Percentiles rank a stretch among this genome's conserved stretches.
These are phyloP conservation scores for Turnix velox DNA, from an alignment of 2,113 vertebrate genomes.

Conservation along the genomic window DNA sequence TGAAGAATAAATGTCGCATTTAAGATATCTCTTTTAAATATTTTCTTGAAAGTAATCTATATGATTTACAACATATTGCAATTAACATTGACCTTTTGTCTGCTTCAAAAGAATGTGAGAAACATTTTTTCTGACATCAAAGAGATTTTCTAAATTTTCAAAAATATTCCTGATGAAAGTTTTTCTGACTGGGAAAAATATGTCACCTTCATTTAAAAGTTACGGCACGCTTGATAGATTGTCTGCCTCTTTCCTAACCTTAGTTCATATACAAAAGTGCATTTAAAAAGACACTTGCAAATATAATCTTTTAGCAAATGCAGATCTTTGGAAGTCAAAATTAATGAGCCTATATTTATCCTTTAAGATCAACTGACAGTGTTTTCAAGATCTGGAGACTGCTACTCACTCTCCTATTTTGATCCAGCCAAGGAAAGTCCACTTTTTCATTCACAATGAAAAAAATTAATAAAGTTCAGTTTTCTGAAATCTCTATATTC, in stretches of 20 bases:
- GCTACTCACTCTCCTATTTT: not conserved
- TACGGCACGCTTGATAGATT: constrained; percentile 7
- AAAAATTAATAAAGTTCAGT: not conserved
- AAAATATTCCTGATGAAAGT: constrained; percentile 61
- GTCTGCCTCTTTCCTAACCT: constrained; percentile 27
- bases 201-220: constrained; percentile 51
- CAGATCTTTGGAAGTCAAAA: not conserved
- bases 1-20: constrained; percentile 35
- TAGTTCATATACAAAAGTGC: not conserved
- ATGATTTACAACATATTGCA: constrained; percentile 64
- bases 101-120: constrained; percentile 61
- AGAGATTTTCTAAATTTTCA: constrained; percentile 58
- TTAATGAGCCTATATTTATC: not conserved
- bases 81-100: constrained; percentile 62
- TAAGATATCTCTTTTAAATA: constrained; percentile 52
- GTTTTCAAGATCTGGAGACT: not conserved
- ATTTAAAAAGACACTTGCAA: not conserved
- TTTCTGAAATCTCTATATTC: not conserved
- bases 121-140: constrained; percentile 59
- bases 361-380: not conserved
- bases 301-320: not conserved
- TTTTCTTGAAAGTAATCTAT: constrained; percentile 61
- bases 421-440: not conserved
- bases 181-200: constrained; percentile 43
- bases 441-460: not conserved